Evolutionary conservation across 2,888 invertebrate genomes (phyloP), one percentile per base, ranked within the genome.

Genomic region (Zele albiditarsus): DNA sequence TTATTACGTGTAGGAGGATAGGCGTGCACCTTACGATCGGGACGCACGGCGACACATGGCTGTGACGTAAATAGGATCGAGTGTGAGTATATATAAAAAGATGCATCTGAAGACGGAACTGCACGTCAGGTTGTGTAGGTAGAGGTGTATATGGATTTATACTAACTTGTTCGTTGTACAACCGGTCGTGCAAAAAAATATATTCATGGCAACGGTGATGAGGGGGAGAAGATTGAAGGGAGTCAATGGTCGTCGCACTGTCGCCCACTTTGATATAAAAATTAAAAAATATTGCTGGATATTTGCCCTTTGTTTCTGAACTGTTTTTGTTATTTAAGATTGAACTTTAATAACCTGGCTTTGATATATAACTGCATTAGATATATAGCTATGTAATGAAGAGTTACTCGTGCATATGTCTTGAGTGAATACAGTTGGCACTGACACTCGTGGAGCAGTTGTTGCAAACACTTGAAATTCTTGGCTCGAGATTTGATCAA

Each of bases 271-370:
- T 23, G 27, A 68, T 60, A 66, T 57, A 67, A 73, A 49, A 63
- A 14, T 38, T 27, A 65, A 53, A 46, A 69, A 70, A 67, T 33
- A 25, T 10, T 57, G n/a, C 23, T 53, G 57, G 28, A 57, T 23
- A 14, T 46, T 46, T 46, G 58, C 71, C 73, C 58, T 78, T 75
- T 71, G 62, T 74, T 70, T 70, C 62, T 33, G 12, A 77, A 82
- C 81, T 82, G 82, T 81, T 53, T n/a, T 5, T 53, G 4, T 20
- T 53, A 4, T n/a, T 46, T 42, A 3, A 16, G 3, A 46, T 38
- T 53, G 42, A 68, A 73, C 71, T 80, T 78, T 77, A 80, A 83
- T 79, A 78, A 79, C 74, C 72, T 62, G 60, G 71, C n/a, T 75
- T 71, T 62, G 63, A n/a, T 38, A 71, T 60, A 25, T 38, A 1